Conservation (phyloP, 2,113 vertebrate species). For the Eidolon helvum region DNA sequence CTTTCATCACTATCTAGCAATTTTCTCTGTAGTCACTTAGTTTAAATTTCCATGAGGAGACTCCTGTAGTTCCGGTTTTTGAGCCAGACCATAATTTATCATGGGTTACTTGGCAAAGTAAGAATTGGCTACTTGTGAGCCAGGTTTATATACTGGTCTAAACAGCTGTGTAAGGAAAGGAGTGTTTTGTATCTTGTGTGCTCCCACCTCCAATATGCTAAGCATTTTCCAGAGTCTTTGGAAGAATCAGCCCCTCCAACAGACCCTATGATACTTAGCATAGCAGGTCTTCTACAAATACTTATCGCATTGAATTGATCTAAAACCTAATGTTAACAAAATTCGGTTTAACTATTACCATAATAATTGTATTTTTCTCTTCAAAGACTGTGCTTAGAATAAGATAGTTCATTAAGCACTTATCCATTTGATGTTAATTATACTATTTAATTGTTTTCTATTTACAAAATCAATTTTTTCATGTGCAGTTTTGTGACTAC, state of each 20-base stretch:
- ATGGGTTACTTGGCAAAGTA: background rate
- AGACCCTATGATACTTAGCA: background rate
- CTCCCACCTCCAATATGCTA: background rate
- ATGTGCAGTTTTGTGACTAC: slow-evolving; percentile 1
- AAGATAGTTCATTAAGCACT: slow-evolving; percentile 48
- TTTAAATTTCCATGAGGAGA: background rate
- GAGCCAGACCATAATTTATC: background rate
- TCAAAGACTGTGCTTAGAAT: slow-evolving; percentile 6
- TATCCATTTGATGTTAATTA: slow-evolving; percentile 51
- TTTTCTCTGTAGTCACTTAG: background rate
- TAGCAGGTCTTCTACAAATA: background rate
- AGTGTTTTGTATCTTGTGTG: too few relatives aligned
- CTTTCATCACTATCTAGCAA: background rate
- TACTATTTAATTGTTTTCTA: slow-evolving; percentile 49
- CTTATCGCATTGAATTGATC: background rate
- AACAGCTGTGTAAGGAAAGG: background rate
- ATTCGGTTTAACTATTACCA: slow-evolving; percentile 17
- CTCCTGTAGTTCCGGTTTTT: background rate
- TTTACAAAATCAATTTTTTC: slow-evolving; percentile 55
- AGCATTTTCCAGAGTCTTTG: background rate
- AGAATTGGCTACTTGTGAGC: background rate
- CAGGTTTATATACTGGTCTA: background rate
- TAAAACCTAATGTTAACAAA: background rate
- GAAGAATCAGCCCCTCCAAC: background rate
- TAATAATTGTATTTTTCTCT: background rate